Evolutionary conservation across 2,113 vertebrate species (phyloP), one percentile per base, ranked within the genome.

Genomic region (Pontoporia blainvillei): DNA sequence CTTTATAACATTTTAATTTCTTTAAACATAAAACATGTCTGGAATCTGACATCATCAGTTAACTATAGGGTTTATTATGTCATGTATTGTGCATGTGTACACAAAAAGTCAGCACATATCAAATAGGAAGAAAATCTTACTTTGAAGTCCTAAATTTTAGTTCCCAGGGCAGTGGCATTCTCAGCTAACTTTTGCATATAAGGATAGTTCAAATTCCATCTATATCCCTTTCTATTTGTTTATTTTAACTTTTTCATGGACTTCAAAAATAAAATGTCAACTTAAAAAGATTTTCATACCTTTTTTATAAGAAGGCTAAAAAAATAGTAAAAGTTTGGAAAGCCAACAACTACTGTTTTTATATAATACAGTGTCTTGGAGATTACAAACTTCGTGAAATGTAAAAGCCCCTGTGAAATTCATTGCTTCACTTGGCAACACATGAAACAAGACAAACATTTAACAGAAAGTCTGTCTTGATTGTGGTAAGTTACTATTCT

Each of bases 1-100:
- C 27, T 69, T 82, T 78, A 41, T 44, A 67, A 92, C 59, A 41
- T 94, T 94, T 96, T 79, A 59, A 83, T 96, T 91, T 94, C 52
- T 97, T 91, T 86, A 96, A 93, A 82, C 25, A 69, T 92, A 61
- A 94, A 94, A 85, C 46, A 86, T 78, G 95, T 93, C 64, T 85
- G 67, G 83, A 86, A 72, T 85, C 59, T 76, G 15, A 49, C 20
- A 57, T 90, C 46, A 91, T 83, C 41, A 27, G 29, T 89, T 96
- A 91, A 87, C 61, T 83, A 5, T 41, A 59, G 61, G 21, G 49
- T 75, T 95, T 83, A 81, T 94, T 86, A 93, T 83, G 59, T 89
- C 41, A 67, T 72, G 76, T 94, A 49, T 85, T 96, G 31, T 93
- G 52, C 25, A 49, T 76, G 9, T 62, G 29, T 73, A 59, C 46